Evolutionary conservation across 1,140 invertebrate species (phyloP), one percentile per base, ranked within the genome.

Genomic region (Holcopasites calliopsidis): DNA sequence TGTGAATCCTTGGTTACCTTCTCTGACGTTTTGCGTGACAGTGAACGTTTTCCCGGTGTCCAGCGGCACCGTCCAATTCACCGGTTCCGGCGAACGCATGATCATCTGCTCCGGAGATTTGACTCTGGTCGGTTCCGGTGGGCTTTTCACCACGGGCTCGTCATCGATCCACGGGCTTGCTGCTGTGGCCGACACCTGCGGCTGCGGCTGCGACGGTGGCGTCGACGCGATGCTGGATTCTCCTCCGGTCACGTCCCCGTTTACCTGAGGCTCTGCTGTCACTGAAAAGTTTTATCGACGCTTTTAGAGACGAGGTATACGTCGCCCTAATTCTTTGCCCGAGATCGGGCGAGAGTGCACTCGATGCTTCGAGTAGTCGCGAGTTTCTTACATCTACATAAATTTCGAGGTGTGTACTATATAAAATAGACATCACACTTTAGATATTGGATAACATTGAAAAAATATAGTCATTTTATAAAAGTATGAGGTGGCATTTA

Each of bases 31-130:
- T 92, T 97, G 96, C 42, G 96, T 97, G 79, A 97, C 96, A 52
- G 96, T 97, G 90, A 98, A 97, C 8, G 96, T 97, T 92, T 97
- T 97, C 75, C 96, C 96, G 73, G 96, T 98, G 90, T 98, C 97
- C 79, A 98, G 93, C 57, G 97, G 97, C 69, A 98, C 97, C 26
- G 96, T 98, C 97, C 97, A 98, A 90, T 97, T 97, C 85, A 98
- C 97, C 62, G 96, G 96, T 90, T 97, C 96, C 7, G 97, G 97
- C 11, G 96, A 97, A 60, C 96, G 94, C 94, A 98, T 96, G 84
- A 97, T 95, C 91, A 97, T 96, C 88, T 97, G 96, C 90, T 98
- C 97, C 7, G 97, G 97, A 2, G 97, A 97, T 92, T 98, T 98
- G 65, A 98, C 97, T 79, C 97, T 92, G 23, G 97, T 98, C 42